Conservation (phyloP, 2,113 vertebrate genomes). For the Leptocoma aspasia region DNA sequence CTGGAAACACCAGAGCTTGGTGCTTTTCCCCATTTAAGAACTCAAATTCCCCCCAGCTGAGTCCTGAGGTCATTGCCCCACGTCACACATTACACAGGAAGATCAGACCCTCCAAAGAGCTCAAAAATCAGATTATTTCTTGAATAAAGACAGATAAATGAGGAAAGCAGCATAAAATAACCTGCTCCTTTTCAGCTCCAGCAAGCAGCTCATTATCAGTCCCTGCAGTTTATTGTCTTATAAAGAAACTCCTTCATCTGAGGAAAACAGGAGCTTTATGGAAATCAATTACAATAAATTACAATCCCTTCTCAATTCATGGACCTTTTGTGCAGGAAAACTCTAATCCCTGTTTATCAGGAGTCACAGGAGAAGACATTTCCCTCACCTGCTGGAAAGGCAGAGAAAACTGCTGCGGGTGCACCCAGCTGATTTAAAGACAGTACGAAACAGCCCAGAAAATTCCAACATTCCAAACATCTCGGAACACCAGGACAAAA, state of each 20-base stretch:
- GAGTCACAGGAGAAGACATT: not conserved
- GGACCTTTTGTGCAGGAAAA: not conserved
- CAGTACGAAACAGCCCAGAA: not conserved
- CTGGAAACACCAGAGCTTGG: not conserved
- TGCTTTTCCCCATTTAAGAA: not conserved
- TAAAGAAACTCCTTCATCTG: not conserved
- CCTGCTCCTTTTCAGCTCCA: not conserved
- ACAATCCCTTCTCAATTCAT: not conserved
- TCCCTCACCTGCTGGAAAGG: not conserved
- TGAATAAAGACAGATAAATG: not conserved
- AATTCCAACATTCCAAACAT: not conserved
- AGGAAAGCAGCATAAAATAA: not conserved
- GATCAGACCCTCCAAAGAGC: rapidly evolving
- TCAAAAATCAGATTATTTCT: not conserved
- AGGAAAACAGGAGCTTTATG: not conserved
- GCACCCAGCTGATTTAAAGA: not conserved
- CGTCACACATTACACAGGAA: rapidly evolving
- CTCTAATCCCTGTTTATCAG: not conserved
- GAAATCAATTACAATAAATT: not conserved
- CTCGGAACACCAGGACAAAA: not conserved
- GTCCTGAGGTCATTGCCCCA: rapidly evolving
- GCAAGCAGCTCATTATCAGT: not conserved
- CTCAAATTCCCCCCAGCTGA: rapidly evolving
- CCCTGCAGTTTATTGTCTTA: not conserved
- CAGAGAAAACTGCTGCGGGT: not conserved